Conservation (phyloP, 2,888 invertebrate genomes). For the Carabus problematicus region DNA sequence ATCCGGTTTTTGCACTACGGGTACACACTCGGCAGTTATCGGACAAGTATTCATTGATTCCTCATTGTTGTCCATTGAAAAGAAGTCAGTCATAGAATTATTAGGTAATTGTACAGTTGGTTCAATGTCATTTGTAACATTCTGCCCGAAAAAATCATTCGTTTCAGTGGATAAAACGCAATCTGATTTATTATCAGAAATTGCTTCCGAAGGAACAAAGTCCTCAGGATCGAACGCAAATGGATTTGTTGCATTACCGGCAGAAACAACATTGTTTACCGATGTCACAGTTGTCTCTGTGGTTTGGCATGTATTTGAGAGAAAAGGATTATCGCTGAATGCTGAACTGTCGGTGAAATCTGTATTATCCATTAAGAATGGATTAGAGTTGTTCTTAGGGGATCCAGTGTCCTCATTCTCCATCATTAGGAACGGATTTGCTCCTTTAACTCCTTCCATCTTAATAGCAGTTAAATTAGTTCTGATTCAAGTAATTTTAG, state of each 20-base stretch:
- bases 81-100: constrained; percentile 28
- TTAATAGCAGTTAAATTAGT: constrained; percentile 61
- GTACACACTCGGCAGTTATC: constrained; percentile 43
- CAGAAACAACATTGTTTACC: constrained; percentile 45
- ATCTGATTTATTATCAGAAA: constrained; percentile 22
- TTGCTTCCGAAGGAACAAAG: constrained; percentile 53
- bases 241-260: constrained; percentile 66
- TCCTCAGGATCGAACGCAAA: constrained; percentile 65
- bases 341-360: constrained; percentile 52
- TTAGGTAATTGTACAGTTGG: constrained; percentile 33
- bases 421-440: constrained; percentile 82
- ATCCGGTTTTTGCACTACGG: constrained; percentile 56
- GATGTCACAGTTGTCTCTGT: constrained; percentile 48
- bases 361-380: constrained; percentile 69
- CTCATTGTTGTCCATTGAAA: constrained; percentile 41
- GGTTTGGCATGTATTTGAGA: constrained; percentile 52
- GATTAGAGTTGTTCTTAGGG: constrained; percentile 67
- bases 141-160: constrained; percentile 40
- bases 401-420: constrained; percentile 66
- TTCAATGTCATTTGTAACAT: constrained; percentile 13
- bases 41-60: constrained; percentile 61
- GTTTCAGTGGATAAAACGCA: constrained; percentile 24
- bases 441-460: constrained; percentile 65
- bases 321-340: constrained; percentile 74
- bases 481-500: constrained; percentile 80